Evolutionary conservation across 2,888 invertebrate genomes (phyloP).

Genomic region (Leptopilina myrica): DNA sequence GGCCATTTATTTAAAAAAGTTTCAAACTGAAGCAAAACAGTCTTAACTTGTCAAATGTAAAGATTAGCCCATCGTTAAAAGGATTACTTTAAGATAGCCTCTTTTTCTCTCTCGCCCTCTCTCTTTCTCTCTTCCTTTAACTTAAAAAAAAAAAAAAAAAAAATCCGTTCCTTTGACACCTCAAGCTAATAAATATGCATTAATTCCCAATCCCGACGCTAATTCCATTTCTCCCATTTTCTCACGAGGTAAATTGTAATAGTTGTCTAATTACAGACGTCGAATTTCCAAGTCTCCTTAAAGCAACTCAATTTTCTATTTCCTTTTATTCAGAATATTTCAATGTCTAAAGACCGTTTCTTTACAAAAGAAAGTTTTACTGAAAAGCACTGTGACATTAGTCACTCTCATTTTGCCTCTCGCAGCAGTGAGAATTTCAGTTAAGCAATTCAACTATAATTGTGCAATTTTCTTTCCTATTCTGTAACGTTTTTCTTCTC

Average conservation of each 20-base stretch:
- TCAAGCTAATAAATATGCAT: conserved; percentile 32
- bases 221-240: conserved; percentile 19
- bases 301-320: conserved; percentile 16
- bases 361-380: neutral
- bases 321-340: neutral
- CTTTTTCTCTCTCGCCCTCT: neutral
- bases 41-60: conserved; percentile 7
- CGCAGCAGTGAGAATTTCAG: neutral
- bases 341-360: conserved; percentile 9
- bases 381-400: neutral
- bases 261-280: conserved; percentile 35
- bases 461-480: neutral
- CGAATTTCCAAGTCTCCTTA: conserved; percentile 21
- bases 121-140: neutral
- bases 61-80: conserved; percentile 15
- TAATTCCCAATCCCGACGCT: conserved; percentile 10
- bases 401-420: neutral
- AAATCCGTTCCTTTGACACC: neutral
- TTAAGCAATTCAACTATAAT: conserved; percentile 13
- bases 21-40: neutral
- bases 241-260: conserved; percentile 15
- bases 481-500: neutral
- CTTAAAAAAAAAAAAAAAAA: neutral
- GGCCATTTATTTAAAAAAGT: conserved; percentile 1
- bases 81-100: conserved; percentile 1